phyloP scores from a whole-genome alignment of 1,140 invertebrate genomes.

The Varroa destructor region DNA sequence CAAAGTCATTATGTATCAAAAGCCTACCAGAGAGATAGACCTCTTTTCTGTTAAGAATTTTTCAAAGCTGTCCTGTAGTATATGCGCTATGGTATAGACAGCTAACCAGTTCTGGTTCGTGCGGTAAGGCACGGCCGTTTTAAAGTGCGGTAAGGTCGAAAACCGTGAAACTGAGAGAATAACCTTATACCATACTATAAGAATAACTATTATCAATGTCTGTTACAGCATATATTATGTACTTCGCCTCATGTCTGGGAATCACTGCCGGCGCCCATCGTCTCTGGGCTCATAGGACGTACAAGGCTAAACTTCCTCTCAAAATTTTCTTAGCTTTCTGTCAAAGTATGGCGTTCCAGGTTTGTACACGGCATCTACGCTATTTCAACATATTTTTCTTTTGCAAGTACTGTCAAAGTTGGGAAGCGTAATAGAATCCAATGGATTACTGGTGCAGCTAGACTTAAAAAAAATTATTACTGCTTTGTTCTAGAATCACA shows the following conservation, averaged over 20 bases:
- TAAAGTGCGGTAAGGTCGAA: too few relatives aligned
- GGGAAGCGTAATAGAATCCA: background rate
- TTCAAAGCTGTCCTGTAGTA: too few relatives aligned
- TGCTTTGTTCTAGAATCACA: slow-evolving; percentile 56
- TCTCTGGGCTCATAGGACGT: slow-evolving; percentile 81
- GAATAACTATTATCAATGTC: too few relatives aligned
- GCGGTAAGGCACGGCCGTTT: too few relatives aligned
- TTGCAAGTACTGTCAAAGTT: background rate
- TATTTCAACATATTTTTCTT: slow-evolving; percentile 1
- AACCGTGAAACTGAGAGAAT: too few relatives aligned
- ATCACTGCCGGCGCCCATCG: slow-evolving; percentile 89
- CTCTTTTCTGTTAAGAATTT: too few relatives aligned
- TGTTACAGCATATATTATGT: slow-evolving; percentile 43
- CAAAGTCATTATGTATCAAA: too few relatives aligned
- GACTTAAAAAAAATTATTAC: background rate
- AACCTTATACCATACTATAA: too few relatives aligned
- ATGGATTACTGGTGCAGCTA: background rate
- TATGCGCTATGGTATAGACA: too few relatives aligned
- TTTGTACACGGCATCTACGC: slow-evolving; percentile 39
- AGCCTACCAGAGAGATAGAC: too few relatives aligned
- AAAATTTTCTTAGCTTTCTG: slow-evolving; percentile 59
- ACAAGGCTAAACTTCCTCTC: slow-evolving; percentile 78
- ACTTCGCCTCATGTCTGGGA: slow-evolving; percentile 57
- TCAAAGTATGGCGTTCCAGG: slow-evolving; percentile 74
- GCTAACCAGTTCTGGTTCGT: too few relatives aligned